Base-by-base conservation (phyloP, 2,888 invertebrate genomes). In the Orthosia gothica region DNA sequence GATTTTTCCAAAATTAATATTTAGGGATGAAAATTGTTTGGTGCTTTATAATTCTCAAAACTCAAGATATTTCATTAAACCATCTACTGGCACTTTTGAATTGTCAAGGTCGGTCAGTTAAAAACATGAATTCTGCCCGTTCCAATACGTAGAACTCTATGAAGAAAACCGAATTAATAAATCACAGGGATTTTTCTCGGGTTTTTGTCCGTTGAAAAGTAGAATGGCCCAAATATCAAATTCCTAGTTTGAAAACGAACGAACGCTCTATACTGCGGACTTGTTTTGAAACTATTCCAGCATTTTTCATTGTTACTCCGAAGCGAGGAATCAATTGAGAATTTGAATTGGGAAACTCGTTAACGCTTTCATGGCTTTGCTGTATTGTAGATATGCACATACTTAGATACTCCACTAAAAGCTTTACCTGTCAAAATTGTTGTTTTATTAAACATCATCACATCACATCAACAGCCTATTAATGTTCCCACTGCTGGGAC, bases 201-300 rank as follows among this genome's bases (percentile, higher is more conserved):
- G 40, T 40, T 40, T 40, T 40, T 40, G 40, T 15, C 4, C 15
- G 13, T 20, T 0, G 9, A 23, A 23, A 23, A 23, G 23, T 55
- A 55, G 13, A 54, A 20, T 12, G 20, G 13, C 20, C 13, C 54
- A 23, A 74, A 68, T 82, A 79, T 85, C 80, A 81, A 87, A 82
- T 87, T 77, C 69, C 55, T 83, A 80, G 40, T 40, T 40, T 70
- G 66, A 70, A 78, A 68, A 9, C 40, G 32, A 13, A 76, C 49
- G 69, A 40, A 40, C 40, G 40, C 61, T 80, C 20, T 55, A 13
- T 59, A 57, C 59, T 57, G 65, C 64, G 62, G 77, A 81, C 57
- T 74, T 83, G 76, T 82, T 85, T 81, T 67, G 54, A 69, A 85
- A 85, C 70, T 71, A 71, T 66, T 76, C 50, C 23, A 73, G 67